Conservation (phyloP, 2,113 vertebrate genomes). For the Microtus richardsoni region DNA sequence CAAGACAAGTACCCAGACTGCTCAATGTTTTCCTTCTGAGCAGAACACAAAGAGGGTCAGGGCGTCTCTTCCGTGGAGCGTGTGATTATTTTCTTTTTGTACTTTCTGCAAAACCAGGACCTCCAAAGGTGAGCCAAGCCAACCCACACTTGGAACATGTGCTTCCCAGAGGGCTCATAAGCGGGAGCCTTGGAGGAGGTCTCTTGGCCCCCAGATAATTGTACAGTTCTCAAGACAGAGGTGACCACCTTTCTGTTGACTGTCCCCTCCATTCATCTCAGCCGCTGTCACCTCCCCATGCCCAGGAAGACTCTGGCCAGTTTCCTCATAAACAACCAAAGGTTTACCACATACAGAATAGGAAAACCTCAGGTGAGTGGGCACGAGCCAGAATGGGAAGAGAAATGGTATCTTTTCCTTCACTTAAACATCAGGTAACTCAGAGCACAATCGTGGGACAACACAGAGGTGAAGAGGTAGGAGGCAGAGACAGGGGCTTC, state of each 20-base stretch:
- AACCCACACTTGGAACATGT: too few species aligned
- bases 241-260: too few species aligned
- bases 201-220: neutral
- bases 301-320: neutral
- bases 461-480: neutral
- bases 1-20: neutral
- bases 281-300: too few species aligned
- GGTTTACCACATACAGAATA: neutral
- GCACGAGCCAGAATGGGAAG: neutral
- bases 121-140: neutral
- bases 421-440: neutral
- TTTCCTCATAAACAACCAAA: neutral
- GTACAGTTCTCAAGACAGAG: neutral
- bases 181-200: neutral
- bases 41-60: neutral
- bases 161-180: neutral
- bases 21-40: neutral
- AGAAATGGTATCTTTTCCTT: slow-evolving; percentile 20
- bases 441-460: neutral
- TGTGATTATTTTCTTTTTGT: neutral
- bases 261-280: neutral
- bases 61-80: neutral
- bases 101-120: neutral
- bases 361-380: neutral
- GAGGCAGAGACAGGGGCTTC: too few species aligned